Evolutionary conservation across 2,888 invertebrate species (phyloP).

Genomic region (Phyto melanocephala): DNA sequence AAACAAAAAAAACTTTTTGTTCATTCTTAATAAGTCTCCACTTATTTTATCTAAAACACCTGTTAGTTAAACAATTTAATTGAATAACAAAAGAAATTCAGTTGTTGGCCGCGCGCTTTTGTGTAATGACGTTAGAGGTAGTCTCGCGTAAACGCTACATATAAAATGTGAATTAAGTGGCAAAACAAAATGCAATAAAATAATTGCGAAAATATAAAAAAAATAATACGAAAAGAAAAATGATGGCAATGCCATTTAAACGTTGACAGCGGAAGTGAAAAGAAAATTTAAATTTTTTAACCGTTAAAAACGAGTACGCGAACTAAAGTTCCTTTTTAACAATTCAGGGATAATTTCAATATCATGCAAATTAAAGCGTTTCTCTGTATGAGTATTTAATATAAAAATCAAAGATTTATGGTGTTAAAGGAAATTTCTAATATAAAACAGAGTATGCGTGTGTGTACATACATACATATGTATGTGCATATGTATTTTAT

Average conservation of each 20-base stretch:
- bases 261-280: constrained; percentile 29
- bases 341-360: constrained; percentile 21
- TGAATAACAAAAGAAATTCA: constrained; percentile 24
- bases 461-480: background rate
- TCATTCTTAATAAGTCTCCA: background rate
- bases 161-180: background rate
- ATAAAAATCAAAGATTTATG: constrained; percentile 20
- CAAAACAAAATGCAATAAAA: constrained; percentile 14
- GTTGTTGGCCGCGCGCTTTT: constrained; percentile 58
- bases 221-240: background rate
- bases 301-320: constrained; percentile 32
- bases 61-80: constrained; percentile 30
- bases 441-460: background rate
- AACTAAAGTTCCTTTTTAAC: constrained; percentile 16
- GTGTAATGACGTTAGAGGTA: constrained; percentile 42
- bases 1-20: constrained; percentile 24
- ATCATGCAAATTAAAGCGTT: background rate
- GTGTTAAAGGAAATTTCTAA: constrained; percentile 31
- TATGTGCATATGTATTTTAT: background rate
- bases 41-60: constrained; percentile 23
- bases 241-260: constrained; percentile 55
- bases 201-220: no score
- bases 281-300: constrained; percentile 46
- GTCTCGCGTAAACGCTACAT: no score
- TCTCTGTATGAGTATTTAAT: background rate